Base-by-base conservation (phyloP, 1,140 invertebrate genomes). In the Trissolcus basalis region DNA sequence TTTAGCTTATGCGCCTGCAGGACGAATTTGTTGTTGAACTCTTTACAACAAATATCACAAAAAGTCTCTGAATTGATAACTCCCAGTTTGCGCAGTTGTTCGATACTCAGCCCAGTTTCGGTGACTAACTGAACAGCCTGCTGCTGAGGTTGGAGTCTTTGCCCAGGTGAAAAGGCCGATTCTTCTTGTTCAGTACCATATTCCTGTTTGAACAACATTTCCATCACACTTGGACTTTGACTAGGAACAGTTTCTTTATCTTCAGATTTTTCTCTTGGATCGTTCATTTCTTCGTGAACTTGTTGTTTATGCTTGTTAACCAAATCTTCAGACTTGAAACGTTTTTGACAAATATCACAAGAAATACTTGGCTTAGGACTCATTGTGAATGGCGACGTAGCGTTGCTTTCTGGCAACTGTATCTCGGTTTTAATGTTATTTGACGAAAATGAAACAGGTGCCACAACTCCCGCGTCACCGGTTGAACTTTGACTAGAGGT, bases 11-110 rank as follows among this genome's bases (percentile, higher is more conserved):
- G 97, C 12, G 96, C 97, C 32, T 95, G 91, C 13, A 98, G 86
- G 83, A 97, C 98, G 82, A 97, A 97, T 82, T 97, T 97, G 84
- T 98, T 98, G 86, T 95, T 96, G 85, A 97, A 96, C 88, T 98
- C 96, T 84, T 98, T 98, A 82, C 95, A 95, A 83, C 97, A 98
- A 47, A 97, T 92, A 81, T 97, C 96, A 87, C 96, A 98, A 83
- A 97, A 98, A 10, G 95, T 94, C 78, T 96, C 95, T 1, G 94
- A 92, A 85, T 96, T 95, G 69, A 95, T 92, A 0, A 96, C 93
- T 8, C 95, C 95, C 27, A 96, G 87, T 61, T 93, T 91, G 2
- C 92, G 90, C 9, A 96, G 86, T 14, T 92, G 92, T 49, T 95
- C 94, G 0, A 87, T 86, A 79, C 91, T 90, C 79, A 94, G 90